Evolutionary conservation across 1,140 invertebrate species (phyloP).

Genomic region (Apis dorsata): DNA sequence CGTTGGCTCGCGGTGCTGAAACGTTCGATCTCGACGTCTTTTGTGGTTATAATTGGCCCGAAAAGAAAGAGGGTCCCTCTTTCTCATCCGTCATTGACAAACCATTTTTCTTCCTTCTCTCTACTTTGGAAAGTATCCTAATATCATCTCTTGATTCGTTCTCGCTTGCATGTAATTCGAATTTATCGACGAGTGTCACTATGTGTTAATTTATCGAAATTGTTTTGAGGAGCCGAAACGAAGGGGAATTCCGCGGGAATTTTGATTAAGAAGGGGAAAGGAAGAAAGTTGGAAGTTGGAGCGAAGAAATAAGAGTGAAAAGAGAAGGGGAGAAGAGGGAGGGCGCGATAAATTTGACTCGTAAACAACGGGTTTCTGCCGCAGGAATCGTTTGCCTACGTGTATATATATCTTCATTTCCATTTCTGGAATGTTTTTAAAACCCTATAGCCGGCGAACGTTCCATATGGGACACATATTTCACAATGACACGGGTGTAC

Average conservation of each 20-base stretch:
- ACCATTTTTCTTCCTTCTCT: too few species aligned
- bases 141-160: too few species aligned
- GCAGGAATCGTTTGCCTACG: constrained; percentile 54
- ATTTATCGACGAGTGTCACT: too few species aligned
- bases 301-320: constrained; percentile 12
- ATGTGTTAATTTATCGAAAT: background rate
- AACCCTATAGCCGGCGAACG: constrained; percentile 68
- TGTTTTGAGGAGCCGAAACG: background rate
- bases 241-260: background rate
- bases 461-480: constrained; percentile 74
- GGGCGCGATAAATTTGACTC: constrained; percentile 68
- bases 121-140: too few species aligned
- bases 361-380: constrained; percentile 68
- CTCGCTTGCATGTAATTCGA: too few species aligned
- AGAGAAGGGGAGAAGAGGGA: background rate
- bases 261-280: constrained; percentile 13
- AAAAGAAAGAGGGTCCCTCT: too few species aligned
- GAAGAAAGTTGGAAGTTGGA: background rate
- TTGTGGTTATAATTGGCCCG: too few species aligned
- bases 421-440: constrained; percentile 70
- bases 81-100: too few species aligned
- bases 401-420: constrained; percentile 67
- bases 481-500: constrained; percentile 66
- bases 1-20: constrained; percentile 13
- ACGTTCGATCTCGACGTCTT: constrained; percentile 3